Evolutionary conservation across 2,888 invertebrate genomes (phyloP).

Genomic region (Plagodis dolabraria): DNA sequence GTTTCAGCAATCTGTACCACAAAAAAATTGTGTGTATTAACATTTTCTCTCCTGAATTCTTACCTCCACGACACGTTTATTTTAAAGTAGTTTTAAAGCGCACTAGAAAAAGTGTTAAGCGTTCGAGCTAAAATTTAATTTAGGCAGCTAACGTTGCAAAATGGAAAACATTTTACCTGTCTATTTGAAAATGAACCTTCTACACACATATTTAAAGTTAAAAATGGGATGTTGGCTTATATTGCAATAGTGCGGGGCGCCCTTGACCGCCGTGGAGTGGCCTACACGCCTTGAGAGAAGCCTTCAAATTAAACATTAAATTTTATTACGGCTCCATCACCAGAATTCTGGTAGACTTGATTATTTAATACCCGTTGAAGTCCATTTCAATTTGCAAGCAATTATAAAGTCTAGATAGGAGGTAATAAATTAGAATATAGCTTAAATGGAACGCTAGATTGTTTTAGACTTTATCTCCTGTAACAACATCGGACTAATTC

Average conservation of each 20-base stretch:
- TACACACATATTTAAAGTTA: constrained; percentile 26
- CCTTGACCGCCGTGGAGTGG: constrained; percentile 56
- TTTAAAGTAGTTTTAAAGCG: too few relatives aligned
- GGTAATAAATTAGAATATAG: constrained; percentile 12
- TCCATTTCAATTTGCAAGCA: constrained; percentile 21
- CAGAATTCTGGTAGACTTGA: constrained; percentile 27
- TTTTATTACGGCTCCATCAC: constrained; percentile 38
- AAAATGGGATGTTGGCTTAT: constrained; percentile 29
- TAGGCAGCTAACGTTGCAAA: constrained; percentile 12
- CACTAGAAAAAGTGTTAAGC: neutral
- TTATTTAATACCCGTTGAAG: constrained; percentile 20
- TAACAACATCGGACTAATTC: constrained; percentile 5
- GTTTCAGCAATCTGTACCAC: too few relatives aligned
- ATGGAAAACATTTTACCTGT: constrained; percentile 12
- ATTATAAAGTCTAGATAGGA: constrained; percentile 9
- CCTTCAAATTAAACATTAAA: constrained; percentile 57
- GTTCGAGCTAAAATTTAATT: constrained; percentile 7
- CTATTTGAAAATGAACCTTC: constrained; percentile 7
- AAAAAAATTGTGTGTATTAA: too few relatives aligned
- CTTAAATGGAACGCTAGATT: constrained; percentile 10
- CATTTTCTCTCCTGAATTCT: too few relatives aligned
- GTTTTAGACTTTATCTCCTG: neutral
- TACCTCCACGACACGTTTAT: too few relatives aligned
- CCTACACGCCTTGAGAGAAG: constrained; percentile 40
- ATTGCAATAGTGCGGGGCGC: constrained; percentile 51